These are phyloP conservation scores for Mastigias papua DNA, from an alignment of 30 jellyfish, hydroid and myxozoan genomes.

Conservation along the genomic window DNA sequence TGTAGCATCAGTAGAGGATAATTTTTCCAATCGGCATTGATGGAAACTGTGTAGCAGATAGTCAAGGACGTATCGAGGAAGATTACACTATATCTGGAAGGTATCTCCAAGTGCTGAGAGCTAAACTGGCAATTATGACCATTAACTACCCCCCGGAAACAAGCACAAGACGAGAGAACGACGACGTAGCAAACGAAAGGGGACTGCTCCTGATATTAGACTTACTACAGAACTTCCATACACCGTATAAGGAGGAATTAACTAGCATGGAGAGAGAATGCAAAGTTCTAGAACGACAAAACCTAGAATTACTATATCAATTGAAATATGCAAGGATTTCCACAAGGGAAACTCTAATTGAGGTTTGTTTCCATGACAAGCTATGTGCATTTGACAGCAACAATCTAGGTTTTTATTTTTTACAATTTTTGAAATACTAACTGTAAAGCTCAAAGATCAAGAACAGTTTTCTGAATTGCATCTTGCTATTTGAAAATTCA, in stretches of 20 bases:
- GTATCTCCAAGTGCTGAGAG: neutral
- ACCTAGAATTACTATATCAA: slow-evolving; percentile 13
- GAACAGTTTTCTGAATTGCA: no score
- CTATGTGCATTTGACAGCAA: neutral
- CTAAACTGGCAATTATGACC: neutral
- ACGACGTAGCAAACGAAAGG: neutral
- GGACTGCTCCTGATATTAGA: slow-evolving; percentile 5
- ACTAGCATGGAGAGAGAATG: neutral
- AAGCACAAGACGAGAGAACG: neutral
- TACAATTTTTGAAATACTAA: no score
- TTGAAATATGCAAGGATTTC: slow-evolving; percentile 20
- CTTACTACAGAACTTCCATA: slow-evolving; percentile 9
- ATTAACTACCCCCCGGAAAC: neutral
- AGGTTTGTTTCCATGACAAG: slow-evolving; percentile 8
- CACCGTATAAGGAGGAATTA: slow-evolving; percentile 30
- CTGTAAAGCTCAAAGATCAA: no score
- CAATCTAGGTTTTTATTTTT: no score
- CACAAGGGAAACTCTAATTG: slow-evolving; percentile 32
- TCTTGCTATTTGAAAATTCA: no score
- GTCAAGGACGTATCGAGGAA: neutral
- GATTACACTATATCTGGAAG: neutral
- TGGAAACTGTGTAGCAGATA: neutral
- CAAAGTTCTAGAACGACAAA: slow-evolving; percentile 19
- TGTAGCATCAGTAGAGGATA: no score
- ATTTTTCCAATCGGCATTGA: no score